Percentiles rank a stretch among this genome's conserved stretches.
phyloP scores from a whole-genome alignment of 2,888 invertebrate species.

The Yponomeuta malinellus region DNA sequence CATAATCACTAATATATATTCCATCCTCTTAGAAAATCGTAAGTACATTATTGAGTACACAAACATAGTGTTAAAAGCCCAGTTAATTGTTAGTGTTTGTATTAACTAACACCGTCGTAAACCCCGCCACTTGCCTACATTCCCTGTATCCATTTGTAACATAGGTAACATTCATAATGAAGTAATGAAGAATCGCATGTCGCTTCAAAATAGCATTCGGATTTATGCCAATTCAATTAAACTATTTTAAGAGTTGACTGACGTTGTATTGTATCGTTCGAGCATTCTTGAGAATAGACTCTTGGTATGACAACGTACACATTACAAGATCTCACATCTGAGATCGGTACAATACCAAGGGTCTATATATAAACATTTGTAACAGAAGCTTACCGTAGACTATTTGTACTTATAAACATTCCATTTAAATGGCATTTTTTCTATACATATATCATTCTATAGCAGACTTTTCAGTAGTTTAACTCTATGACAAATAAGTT shows the following conservation, averaged over 20 bases:
- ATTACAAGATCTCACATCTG: not conserved
- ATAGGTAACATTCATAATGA: conserved; percentile 12
- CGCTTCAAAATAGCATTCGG: conserved; percentile 45
- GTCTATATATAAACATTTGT: conserved; percentile 25
- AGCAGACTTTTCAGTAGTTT: conserved; percentile 45
- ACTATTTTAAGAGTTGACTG: conserved; percentile 56
- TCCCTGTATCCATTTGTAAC: conserved; percentile 27
- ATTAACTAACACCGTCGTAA: conserved; percentile 49
- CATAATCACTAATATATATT: conserved; percentile 69
- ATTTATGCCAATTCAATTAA: conserved; percentile 42
- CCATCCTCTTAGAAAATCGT: conserved; percentile 68
- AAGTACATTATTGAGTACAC: conserved; percentile 70
- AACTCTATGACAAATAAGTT: conserved; percentile 43
- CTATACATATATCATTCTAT: conserved; percentile 48
- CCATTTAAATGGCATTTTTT: conserved; percentile 47
- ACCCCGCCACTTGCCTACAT: conserved; percentile 62
- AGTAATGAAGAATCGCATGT: not conserved
- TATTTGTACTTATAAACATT: conserved; percentile 70
- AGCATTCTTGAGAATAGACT: conserved; percentile 23
- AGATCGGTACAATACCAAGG: not conserved
- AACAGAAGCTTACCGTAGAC: conserved; percentile 56
- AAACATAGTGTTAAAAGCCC: conserved; percentile 51
- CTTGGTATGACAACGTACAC: not conserved
- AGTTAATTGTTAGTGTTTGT: conserved; percentile 61
- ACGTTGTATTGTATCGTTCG: conserved; percentile 56